Base-by-base conservation (phyloP, 2,113 vertebrate genomes). In the Lepus americanus region DNA sequence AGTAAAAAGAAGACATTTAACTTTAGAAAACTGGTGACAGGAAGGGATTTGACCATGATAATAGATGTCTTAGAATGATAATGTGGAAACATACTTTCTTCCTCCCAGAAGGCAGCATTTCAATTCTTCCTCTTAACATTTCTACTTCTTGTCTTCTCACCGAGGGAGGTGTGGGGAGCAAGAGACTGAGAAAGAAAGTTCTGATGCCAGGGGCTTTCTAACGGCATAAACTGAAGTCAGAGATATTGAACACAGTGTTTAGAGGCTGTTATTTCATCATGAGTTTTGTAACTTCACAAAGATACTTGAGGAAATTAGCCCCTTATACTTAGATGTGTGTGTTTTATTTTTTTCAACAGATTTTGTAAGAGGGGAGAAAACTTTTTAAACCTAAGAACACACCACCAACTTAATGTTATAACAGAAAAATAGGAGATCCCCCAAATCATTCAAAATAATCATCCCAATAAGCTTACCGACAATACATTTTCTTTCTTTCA, bases 221-320 rank as follows among this genome's bases (percentile, higher is more conserved):
- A 98, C 97, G 95, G 97, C 92, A 98, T 92, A 96, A 98, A 97
- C 96, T 98, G 96, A 94, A 74, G 96, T 73, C 95, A 95, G 88
- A 98, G 92, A 97, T 97, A 90, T 81, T 63, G 96, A 98, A 97
- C 95, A 97, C 61, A 20, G 64, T 93, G 95, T 96, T 77, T 96
- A 90, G 96, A 98, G 96, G 96, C 97, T 97, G 92, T 94, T 98
- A 97, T 90, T 98, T 97, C 84, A 84, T 98, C 82, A 92, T 92
- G 96, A 93, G 90, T 98, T 98, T 95, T 97, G 97, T 97, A 97
- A 97, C 4, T 63, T 81, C 76, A 94, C 94, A 78, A 93, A 90
- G 94, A 95, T 91, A 74, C 89, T 97, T 96, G 96, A 96, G 90
- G 94, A 97, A 97, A 97, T 96, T 91, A 95, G 92, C 87, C 89